These are phyloP conservation scores for Mnemiopsis leidyi DNA, from an alignment of 37 sponge, comb jelly and placozoan genomes.

Conservation along the genomic window DNA sequence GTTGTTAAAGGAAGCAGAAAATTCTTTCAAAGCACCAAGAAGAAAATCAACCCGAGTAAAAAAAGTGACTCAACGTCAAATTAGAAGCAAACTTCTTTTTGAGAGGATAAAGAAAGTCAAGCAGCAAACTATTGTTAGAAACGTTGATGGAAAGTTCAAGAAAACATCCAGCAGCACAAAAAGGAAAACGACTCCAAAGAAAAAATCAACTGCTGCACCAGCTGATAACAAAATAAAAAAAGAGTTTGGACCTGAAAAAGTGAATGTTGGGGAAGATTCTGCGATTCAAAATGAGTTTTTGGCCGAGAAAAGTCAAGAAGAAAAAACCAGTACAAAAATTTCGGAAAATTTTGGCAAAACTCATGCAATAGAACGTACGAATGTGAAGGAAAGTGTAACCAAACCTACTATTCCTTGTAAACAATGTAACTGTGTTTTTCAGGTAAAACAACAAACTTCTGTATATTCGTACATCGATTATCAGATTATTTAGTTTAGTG, in stretches of 20 bases:
- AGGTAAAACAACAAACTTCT: too few species aligned
- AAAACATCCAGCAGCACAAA: not conserved
- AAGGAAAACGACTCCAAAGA: not conserved
- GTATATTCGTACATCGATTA: too few species aligned
- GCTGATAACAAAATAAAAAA: not conserved
- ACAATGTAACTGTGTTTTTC: not conserved
- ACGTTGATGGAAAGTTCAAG: not conserved
- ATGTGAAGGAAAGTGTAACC: not conserved
- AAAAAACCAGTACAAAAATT: not conserved
- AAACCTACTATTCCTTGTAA: not conserved
- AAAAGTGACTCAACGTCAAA: not conserved
- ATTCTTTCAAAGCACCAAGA: not conserved
- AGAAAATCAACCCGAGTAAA: not conserved
- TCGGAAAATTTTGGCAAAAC: too few species aligned
- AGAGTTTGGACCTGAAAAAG: not conserved
- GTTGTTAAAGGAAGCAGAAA: not conserved
- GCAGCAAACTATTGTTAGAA: not conserved
- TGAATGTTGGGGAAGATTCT: too few species aligned
- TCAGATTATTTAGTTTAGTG: too few species aligned
- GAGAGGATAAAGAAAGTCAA: slow-evolving; percentile 2
- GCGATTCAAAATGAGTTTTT: too few species aligned
- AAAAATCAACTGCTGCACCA: not conserved
- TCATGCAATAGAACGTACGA: too few species aligned
- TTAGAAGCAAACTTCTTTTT: not conserved
- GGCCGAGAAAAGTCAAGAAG: not conserved